Conservation (phyloP, 2,888 invertebrate genomes). For the Heteropelma amictum region DNA sequence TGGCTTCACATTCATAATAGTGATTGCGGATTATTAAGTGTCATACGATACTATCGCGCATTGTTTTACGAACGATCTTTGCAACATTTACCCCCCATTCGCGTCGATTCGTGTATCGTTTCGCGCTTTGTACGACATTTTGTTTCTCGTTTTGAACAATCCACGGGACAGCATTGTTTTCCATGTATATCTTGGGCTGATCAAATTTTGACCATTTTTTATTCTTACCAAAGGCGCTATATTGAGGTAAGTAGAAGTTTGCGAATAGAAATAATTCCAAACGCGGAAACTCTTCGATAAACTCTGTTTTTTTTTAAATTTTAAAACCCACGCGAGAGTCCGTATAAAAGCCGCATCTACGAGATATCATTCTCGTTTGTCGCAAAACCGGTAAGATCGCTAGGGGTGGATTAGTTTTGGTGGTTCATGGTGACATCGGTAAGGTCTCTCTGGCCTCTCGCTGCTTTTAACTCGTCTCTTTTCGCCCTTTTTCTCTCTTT, state of each 20-base stretch:
- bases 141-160: too few relatives aligned
- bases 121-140: too few relatives aligned
- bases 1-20: too few relatives aligned
- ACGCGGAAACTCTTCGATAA: too few relatives aligned
- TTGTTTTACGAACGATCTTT: too few relatives aligned
- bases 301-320: too few relatives aligned
- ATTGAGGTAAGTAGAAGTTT: too few relatives aligned
- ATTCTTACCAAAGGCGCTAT: background rate
- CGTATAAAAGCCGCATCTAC: slow-evolving; percentile 22
- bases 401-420: slow-evolving; percentile 6
- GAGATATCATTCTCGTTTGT: slow-evolving; percentile 40
- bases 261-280: too few relatives aligned
- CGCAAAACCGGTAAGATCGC: slow-evolving; percentile 22
- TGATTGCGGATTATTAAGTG: too few relatives aligned
- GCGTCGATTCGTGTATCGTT: too few relatives aligned
- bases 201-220: background rate
- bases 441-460: slow-evolving; percentile 31
- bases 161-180: background rate
- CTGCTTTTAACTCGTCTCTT: background rate
- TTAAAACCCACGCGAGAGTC: background rate
- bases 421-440: slow-evolving; percentile 21
- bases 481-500: background rate
- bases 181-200: background rate
- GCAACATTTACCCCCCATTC: too few relatives aligned
- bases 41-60: too few relatives aligned